phyloP scores from a whole-genome alignment of 2,888 invertebrate genomes.

The Sicus ferrugineus region DNA sequence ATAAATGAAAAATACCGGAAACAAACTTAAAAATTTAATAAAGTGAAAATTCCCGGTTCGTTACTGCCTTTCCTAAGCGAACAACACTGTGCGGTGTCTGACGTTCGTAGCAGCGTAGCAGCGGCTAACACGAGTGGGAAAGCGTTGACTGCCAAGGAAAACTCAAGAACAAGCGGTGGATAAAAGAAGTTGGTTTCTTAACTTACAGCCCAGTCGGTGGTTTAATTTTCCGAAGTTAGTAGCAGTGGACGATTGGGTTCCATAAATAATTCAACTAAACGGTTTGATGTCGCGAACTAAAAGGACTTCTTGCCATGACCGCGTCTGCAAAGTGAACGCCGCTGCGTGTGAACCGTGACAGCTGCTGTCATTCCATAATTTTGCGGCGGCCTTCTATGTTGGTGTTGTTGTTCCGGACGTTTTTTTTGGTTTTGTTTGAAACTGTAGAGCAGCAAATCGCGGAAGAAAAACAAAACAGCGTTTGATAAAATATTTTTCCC shows the following conservation, averaged over 20 bases:
- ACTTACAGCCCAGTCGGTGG: conserved; percentile 52
- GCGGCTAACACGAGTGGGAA: conserved; percentile 5
- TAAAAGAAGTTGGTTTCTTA: conserved; percentile 52
- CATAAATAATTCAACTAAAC: background rate
- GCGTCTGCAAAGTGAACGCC: conserved; percentile 36
- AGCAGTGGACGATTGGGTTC: conserved; percentile 14
- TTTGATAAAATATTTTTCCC: conserved; percentile 19
- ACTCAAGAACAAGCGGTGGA: conserved; percentile 36
- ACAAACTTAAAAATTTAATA: too few species aligned
- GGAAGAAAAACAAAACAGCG: conserved; percentile 35
- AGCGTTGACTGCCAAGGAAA: conserved; percentile 28
- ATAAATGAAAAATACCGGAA: too few species aligned
- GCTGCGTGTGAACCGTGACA: conserved; percentile 49
- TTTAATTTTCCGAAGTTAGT: conserved; percentile 49
- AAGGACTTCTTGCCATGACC: conserved; percentile 7
- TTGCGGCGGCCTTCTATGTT: conserved; percentile 37
- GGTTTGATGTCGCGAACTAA: background rate
- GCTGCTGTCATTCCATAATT: conserved; percentile 44
- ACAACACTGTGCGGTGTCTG: conserved; percentile 30
- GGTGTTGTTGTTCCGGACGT: conserved; percentile 34
- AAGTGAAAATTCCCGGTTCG: too few species aligned
- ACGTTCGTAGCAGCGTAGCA: conserved; percentile 17
- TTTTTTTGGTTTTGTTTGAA: conserved; percentile 32
- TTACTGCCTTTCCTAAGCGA: too few species aligned
- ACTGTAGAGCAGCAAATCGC: conserved; percentile 33